Evolutionary conservation across 92 coral and sea anemone species (phyloP).

Genomic region (Phenganax subtilis): DNA sequence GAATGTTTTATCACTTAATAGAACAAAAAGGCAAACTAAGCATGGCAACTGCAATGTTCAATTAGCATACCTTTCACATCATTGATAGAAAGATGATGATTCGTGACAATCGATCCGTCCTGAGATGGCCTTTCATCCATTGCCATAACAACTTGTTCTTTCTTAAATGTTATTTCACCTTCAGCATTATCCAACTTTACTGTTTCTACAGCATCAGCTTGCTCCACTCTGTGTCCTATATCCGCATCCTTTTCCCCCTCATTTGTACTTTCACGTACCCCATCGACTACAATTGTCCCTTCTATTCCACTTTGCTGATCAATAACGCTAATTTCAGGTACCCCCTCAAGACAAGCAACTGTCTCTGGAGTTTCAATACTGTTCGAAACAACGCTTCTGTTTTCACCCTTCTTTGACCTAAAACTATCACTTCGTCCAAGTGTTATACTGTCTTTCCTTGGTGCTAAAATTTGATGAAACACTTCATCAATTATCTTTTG

Average conservation of each 20-base stretch:
- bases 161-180: background rate
- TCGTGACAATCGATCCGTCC: background rate
- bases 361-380: background rate
- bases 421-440: slow-evolving; percentile 11
- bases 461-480: slow-evolving; percentile 35
- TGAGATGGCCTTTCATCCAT: slow-evolving; percentile 3
- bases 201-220: background rate
- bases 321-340: background rate
- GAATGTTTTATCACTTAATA: background rate
- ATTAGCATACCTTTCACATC: slow-evolving; percentile 2
- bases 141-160: slow-evolving; percentile 3
- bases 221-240: background rate
- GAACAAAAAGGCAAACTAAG: background rate
- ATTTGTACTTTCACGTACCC: background rate
- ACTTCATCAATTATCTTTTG: slow-evolving; percentile 35
- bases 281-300: background rate
- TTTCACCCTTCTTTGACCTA: background rate
- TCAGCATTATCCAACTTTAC: background rate
- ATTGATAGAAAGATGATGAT: background rate
- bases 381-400: background rate
- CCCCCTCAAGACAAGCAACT: background rate
- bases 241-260: background rate
- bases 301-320: background rate
- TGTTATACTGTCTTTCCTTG: slow-evolving; percentile 28
- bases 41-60: background rate